Evolutionary conservation across 2,797 vertebrate species (phyloP), one percentile per base, ranked within the genome.

Genomic region (Schizopygopsis malacanthus): DNA sequence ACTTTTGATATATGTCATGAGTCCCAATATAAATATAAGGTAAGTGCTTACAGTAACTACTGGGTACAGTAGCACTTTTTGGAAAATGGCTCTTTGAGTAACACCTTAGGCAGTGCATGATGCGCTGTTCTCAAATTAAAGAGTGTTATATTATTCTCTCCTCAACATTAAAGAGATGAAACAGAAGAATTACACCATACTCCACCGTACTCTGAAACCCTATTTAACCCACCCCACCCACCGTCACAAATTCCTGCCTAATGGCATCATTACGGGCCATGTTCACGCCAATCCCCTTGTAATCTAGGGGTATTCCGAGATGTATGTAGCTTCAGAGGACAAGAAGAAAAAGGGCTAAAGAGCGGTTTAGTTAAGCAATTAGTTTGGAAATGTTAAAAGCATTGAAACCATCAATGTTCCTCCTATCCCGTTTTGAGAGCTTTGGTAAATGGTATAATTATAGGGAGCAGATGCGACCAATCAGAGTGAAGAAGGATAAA

Each of bases 191-290:
- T 86, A 87, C 88, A 91, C 83, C 89, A 90, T 87, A 87, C 84
- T 90, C 86, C 69, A 88, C 87, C 90, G 87, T 89, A 88, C 89
- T 90, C 90, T 80, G 71, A 87, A 90, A 81, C 90, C 86, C 43
- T 41, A 50, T 65, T 77, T 45, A 69, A 25, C 41, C 47, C 12
- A 25, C 72, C 87, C 88, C 91, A 92, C 90, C 91, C 89, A 87
- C 90, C 91, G 90, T 81, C 91, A 87, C 90, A 91, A 94, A 96
- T 96, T 96, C 95, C 93, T 93, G 89, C 89, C 92, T 96, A 95
- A 96, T 95, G 90, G 94, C 94, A 94, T 96, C 94, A 95, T 95
- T 94, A 95, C 91, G 94, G 92, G 93, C 93, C 92, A 70, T 89
- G 91, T 93, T 92, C 92, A 92, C 22, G 91, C 90, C 91, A 91